These are phyloP conservation scores for Sardinella longiceps DNA, from an alignment of 2,797 vertebrate genomes.

Conservation along the genomic window DNA sequence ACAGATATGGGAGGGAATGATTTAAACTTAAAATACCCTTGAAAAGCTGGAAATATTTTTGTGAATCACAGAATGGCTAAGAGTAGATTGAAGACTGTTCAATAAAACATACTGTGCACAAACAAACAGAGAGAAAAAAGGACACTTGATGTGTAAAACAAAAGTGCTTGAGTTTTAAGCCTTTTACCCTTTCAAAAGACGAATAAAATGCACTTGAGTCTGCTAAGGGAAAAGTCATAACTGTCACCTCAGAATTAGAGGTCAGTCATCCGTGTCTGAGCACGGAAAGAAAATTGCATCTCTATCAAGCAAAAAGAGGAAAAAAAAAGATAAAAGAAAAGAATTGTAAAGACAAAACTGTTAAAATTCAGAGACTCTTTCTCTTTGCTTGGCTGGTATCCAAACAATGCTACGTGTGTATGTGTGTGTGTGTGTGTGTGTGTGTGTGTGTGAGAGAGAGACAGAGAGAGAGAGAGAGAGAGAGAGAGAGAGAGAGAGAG, in stretches of 20 bases:
- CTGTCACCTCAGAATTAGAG: conserved; percentile 12
- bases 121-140: conserved; percentile 62
- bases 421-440: no score
- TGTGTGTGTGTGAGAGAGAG: no score
- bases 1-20: conserved; percentile 14
- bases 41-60: conserved; percentile 15
- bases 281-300: conserved; percentile 4
- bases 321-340: background rate
- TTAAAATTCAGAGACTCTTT: conserved; percentile 48
- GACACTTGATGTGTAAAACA: conserved; percentile 67
- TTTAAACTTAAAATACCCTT: background rate
- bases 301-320: conserved; percentile 13
- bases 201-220: conserved; percentile 63
- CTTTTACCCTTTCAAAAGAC: conserved; percentile 19
- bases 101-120: background rate
- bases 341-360: conserved; percentile 30
- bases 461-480: no score
- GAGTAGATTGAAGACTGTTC: background rate
- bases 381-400: conserved; percentile 14
- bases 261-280: conserved; percentile 12
- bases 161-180: conserved; percentile 56
- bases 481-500: background rate
- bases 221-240: conserved; percentile 32
- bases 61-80: background rate
- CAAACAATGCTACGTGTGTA: background rate